Evolutionary conservation across 2,888 invertebrate genomes (phyloP), one percentile per base, ranked within the genome.

Genomic region (Leucophenga montana): DNA sequence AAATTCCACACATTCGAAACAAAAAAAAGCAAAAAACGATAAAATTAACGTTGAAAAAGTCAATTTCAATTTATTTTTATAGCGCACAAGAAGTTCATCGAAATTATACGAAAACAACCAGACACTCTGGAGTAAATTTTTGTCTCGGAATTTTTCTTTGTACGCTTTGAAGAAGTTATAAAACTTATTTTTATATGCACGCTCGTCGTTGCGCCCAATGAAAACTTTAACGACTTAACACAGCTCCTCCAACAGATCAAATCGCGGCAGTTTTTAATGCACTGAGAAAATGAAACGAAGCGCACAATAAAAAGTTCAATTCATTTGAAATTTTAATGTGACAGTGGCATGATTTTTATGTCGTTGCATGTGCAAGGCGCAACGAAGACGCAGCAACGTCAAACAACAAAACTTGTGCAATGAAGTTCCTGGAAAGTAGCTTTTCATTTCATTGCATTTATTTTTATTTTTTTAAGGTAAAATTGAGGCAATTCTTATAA

Each of bases 11-110:
- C 22, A 27, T 57, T 33, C 5, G 16, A 31, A 57, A 57, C 11
- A 57, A 27, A 11, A 33, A 33, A 59, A 33, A n/a, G n/a, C n/a
- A n/a, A n/a, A 50, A 50, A 50, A 50, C 50, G n/a, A 50, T 16
- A 50, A 50, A 50, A 50, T 16, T n/a, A n/a, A n/a, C n/a, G 46
- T 6, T n/a, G n/a, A n/a, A n/a, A 48, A 48, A 48, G 14, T 50
- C 50, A 50, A 50, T 50, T 80, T 80, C 82, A 82, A 79, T 79
- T 79, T 82, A 77, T 71, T 79, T 79, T 79, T 76, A 82, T 80
- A 73, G 27, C 70, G 48, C 46, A 22, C 39, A 39, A 39, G 39
- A 39, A 64, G 62, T 48, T 59, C 81, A 71, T 46, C 27, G 56
- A 64, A 70, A 56, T 39, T 56, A 54, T 39, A n/a, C n/a, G n/a